Percentiles rank a stretch among this genome's conserved stretches.
phyloP scores from a whole-genome alignment of 2,797 vertebrate genomes.

The Sebastes itinus region DNA sequence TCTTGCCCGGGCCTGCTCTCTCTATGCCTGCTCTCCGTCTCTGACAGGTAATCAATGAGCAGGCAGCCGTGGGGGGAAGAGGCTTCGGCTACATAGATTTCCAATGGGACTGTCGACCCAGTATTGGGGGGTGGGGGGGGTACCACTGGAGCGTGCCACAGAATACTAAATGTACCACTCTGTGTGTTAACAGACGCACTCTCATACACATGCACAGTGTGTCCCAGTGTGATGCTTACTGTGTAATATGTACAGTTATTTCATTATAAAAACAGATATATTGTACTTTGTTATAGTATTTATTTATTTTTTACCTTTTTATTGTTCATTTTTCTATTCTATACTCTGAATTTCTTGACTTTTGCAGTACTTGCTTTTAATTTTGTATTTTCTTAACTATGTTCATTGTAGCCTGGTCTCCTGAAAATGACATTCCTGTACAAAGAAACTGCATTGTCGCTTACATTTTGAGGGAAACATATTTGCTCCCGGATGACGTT shows the following conservation, averaged over 20 bases:
- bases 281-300: neutral
- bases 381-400: neutral
- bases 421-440: too few relatives aligned
- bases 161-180: slow-evolving; percentile 29
- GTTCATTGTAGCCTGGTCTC: too few relatives aligned
- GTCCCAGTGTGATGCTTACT: neutral
- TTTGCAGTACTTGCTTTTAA: neutral
- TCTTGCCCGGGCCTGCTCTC: slow-evolving; percentile 15
- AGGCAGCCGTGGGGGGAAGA: slow-evolving; percentile 42
- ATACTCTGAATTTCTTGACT: neutral
- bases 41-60: slow-evolving; percentile 74
- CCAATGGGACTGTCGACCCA: slow-evolving; percentile 50
- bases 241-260: neutral
- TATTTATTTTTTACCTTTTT: neutral
- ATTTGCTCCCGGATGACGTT: accelerated
- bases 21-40: neutral
- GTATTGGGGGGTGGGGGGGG: neutral
- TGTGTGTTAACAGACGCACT: neutral
- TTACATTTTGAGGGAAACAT: too few relatives aligned
- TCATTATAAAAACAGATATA: neutral
- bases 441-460: too few relatives aligned
- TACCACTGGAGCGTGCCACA: slow-evolving; percentile 7
- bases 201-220: neutral
- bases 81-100: slow-evolving; percentile 63
- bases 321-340: neutral